Evolutionary conservation across 2,797 vertebrate species (phyloP).

Genomic region (Rachycentron canadum): DNA sequence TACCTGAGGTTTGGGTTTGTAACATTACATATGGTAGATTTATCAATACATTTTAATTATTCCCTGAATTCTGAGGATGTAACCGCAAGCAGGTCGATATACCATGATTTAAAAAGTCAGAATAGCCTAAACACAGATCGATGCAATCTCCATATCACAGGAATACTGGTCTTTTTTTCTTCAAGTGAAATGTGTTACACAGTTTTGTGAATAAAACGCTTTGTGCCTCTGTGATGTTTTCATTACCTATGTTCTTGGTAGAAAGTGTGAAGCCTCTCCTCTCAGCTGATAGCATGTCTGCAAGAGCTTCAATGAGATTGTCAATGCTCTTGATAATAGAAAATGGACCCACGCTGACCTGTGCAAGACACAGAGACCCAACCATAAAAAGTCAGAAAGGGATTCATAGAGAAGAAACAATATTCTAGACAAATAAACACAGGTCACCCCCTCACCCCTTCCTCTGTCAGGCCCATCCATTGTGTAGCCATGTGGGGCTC

Average conservation of each 20-base stretch:
- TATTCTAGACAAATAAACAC: background rate
- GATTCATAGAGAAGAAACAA: too few species aligned
- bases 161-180: background rate
- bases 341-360: constrained; percentile 81
- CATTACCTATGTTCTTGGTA: constrained; percentile 87
- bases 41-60: background rate
- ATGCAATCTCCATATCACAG: background rate
- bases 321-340: constrained; percentile 83
- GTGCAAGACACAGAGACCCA: constrained; percentile 32
- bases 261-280: constrained; percentile 79
- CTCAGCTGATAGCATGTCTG: constrained; percentile 77
- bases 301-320: constrained; percentile 79
- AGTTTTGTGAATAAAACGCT: constrained; percentile 4
- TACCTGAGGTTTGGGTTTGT: background rate
- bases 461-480: constrained; percentile 77
- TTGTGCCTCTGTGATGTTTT: background rate
- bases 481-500: constrained; percentile 73
- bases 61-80: background rate
- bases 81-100: background rate
- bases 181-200: background rate
- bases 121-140: background rate
- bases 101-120: background rate
- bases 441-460: constrained; percentile 71
- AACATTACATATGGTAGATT: background rate
- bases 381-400: background rate